Evolutionary conservation across 2,113 vertebrate genomes (phyloP).

Genomic region (Siniperca chuatsi): DNA sequence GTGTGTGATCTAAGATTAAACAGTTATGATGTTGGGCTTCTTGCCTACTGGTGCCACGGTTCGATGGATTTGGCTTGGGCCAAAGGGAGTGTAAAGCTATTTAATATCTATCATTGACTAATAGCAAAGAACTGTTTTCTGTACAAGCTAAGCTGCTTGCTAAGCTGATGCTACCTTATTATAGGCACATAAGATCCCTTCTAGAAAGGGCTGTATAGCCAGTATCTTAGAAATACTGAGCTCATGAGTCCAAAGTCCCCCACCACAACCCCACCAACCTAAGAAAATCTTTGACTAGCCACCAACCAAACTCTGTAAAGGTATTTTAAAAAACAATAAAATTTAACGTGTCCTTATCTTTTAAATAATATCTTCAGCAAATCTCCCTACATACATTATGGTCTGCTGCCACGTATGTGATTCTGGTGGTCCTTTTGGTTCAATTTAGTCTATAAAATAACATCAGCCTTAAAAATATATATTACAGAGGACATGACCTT

Average conservation of each 20-base stretch:
- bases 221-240: not conserved
- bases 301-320: not conserved
- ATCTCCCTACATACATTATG: not conserved
- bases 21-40: slow-evolving; percentile 27
- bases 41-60: not conserved
- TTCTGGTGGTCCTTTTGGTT: not conserved
- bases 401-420: too few species aligned
- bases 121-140: slow-evolving; percentile 18
- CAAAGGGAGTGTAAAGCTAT: slow-evolving; percentile 29
- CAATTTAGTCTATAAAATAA: not conserved
- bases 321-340: not conserved
- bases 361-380: not conserved
- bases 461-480: not conserved
- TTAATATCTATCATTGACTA: slow-evolving; percentile 28
- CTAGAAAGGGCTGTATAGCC: not conserved
- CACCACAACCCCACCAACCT: not conserved
- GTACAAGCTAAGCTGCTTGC: not conserved
- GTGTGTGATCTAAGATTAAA: slow-evolving; percentile 68
- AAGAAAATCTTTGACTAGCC: not conserved
- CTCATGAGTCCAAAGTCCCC: not conserved
- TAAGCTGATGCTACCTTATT: not conserved
- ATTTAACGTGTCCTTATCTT: not conserved
- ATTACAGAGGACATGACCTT: not conserved
- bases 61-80: not conserved
- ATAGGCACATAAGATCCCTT: not conserved